Conservation (phyloP, 2,113 vertebrate species). For the Hemibagrus wyckioides region DNA sequence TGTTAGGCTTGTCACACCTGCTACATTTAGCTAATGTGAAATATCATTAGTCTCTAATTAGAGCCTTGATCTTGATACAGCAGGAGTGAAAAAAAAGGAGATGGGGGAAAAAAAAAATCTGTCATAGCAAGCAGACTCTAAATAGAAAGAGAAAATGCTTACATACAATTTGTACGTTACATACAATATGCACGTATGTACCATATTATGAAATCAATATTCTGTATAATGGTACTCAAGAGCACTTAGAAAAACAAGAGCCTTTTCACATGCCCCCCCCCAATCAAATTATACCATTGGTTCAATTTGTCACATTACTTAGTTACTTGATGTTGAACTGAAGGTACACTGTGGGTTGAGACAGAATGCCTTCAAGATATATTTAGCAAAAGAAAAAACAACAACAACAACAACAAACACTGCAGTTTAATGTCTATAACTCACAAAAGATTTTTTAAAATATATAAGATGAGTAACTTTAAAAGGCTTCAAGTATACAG, state of each 20-base stretch:
- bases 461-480: background rate
- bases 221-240: background rate
- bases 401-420: no score
- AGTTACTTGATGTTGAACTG: background rate
- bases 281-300: background rate
- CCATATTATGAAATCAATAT: background rate
- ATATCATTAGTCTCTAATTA: conserved; percentile 21
- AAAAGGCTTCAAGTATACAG: background rate
- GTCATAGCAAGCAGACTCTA: background rate
- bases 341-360: background rate
- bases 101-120: background rate
- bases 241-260: background rate
- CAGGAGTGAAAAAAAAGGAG: background rate
- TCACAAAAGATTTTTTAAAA: background rate
- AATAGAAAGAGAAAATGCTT: background rate
- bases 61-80: background rate
- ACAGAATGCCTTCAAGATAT: background rate
- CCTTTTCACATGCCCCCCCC: background rate
- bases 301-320: background rate
- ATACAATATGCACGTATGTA: no score
- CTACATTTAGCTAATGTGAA: background rate
- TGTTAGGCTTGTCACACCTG: background rate
- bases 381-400: background rate
- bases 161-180: background rate
- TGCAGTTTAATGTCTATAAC: background rate